Evolutionary conservation across 2,797 vertebrate genomes (phyloP).

Genomic region (Aselliscus stoliczkanus): DNA sequence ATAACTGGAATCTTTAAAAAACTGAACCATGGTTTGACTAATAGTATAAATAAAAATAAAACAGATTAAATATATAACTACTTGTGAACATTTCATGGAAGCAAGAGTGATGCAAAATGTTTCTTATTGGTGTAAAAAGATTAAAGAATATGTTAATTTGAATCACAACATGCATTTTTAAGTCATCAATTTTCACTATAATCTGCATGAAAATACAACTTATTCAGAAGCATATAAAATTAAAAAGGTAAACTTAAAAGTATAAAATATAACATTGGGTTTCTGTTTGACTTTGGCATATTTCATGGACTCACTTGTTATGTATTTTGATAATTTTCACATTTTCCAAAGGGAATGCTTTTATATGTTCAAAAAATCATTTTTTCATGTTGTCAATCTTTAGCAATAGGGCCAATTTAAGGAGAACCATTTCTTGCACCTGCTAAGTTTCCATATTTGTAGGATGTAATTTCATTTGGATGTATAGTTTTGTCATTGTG

Average conservation of each 20-base stretch:
- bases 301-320: neutral
- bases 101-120: neutral
- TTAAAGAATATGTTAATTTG: neutral
- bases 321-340: neutral
- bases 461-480: conserved; percentile 4
- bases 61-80: neutral
- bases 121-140: neutral
- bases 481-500: neutral
- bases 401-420: neutral
- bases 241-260: neutral
- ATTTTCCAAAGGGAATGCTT: neutral
- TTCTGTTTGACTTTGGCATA: neutral
- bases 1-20: neutral
- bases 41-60: neutral
- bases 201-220: neutral
- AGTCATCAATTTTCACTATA: neutral
- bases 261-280: neutral
- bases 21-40: neutral
- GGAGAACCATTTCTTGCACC: neutral
- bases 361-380: neutral
- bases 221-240: neutral
- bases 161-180: neutral
- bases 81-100: neutral
- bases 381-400: neutral
- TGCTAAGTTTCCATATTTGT: neutral